Percentiles rank a stretch among this genome's conserved stretches.
phyloP scores from a whole-genome alignment of 2,113 vertebrate species.

The Paracanthobrama guichenoti region DNA sequence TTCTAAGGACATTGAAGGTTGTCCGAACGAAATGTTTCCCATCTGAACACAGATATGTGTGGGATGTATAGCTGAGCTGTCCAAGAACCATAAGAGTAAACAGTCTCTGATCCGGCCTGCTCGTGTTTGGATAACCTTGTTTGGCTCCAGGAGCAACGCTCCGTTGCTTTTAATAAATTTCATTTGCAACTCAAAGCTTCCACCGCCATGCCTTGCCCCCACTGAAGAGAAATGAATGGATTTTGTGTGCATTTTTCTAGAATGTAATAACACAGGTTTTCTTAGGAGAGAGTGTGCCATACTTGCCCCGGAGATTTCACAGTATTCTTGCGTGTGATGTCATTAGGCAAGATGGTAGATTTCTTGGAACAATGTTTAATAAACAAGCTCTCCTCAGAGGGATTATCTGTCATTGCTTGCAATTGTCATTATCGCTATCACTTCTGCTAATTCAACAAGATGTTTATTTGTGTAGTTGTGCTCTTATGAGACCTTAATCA shows the following conservation, averaged over 20 bases:
- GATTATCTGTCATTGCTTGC: not conserved
- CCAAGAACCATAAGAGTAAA: slow-evolving; percentile 20
- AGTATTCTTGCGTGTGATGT: slow-evolving; percentile 17
- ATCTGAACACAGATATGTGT: not conserved
- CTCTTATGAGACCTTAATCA: not conserved
- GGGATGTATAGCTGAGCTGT: slow-evolving; percentile 3
- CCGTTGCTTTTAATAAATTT: slow-evolving; percentile 45
- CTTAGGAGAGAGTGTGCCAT: not conserved
- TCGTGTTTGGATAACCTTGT: slow-evolving; percentile 43
- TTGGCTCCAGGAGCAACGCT: slow-evolving; percentile 42
- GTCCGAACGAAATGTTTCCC: not conserved
- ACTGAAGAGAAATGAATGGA: slow-evolving; percentile 39
- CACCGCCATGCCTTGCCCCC: slow-evolving; percentile 14
- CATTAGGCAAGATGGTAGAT: slow-evolving; percentile 22
- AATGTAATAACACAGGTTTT: slow-evolving; percentile 35
- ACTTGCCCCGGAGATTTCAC: slow-evolving; percentile 8
- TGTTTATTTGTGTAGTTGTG: not conserved
- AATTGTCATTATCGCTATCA: not conserved
- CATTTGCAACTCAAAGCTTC: slow-evolving; percentile 50
- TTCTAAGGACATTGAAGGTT: not conserved
- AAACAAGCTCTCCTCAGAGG: slow-evolving; percentile 22
- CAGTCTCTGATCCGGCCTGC: slow-evolving; percentile 2
- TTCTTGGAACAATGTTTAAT: not conserved
- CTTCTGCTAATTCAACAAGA: slow-evolving; percentile 16
- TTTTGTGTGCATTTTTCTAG: slow-evolving; percentile 27